Base-by-base conservation (phyloP, 2,797 vertebrate species). In the Pantherophis alleghaniensis region DNA sequence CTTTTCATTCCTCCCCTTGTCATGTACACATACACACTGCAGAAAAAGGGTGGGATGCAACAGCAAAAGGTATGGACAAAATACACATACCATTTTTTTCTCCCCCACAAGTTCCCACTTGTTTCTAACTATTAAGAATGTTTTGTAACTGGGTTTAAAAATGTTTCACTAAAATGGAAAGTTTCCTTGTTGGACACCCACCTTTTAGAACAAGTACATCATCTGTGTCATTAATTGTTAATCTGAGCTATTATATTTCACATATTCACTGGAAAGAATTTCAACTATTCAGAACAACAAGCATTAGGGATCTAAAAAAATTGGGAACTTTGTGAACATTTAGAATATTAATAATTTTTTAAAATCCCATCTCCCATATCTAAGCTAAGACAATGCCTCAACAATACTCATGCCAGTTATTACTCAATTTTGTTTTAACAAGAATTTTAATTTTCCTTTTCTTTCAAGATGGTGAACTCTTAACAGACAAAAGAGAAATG, bases 191-290 rank as follows among this genome's bases (percentile, higher is more conserved):
- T 83, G 95, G 95, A 96, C 96, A 95, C 94, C 69, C 16, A 97
- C 96, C 95, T 96, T 96, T 94, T 90, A 93, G 91, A 96, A 96
- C 92, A 96, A 93, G 6, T 1, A 93, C 93, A 87, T 53, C 90
- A 95, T 96, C 96, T 97, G 95, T 96, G 95, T 96, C 94, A 97
- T 94, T 96, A 97, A 97, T 95, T 97, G 92, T 69, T 97, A 97
- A 97, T 97, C 96, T 79, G 83, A 93, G 74, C 94, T 95, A 95
- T 93, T 97, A 91, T 94, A 96, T 97, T 97, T 97, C 96, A 97
- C 91, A 95, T 97, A 95, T 96, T 97, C 95, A 97, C 93, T 60
- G 91, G 91, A 97, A 98, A 97, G 95, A 97, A 97, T 96, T 94
- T 95, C 95, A 97, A 91, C 93, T 97, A 96, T 96, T 95, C 96